Conservation (phyloP, 2,113 vertebrate genomes). For the Excalfactoria chinensis region DNA sequence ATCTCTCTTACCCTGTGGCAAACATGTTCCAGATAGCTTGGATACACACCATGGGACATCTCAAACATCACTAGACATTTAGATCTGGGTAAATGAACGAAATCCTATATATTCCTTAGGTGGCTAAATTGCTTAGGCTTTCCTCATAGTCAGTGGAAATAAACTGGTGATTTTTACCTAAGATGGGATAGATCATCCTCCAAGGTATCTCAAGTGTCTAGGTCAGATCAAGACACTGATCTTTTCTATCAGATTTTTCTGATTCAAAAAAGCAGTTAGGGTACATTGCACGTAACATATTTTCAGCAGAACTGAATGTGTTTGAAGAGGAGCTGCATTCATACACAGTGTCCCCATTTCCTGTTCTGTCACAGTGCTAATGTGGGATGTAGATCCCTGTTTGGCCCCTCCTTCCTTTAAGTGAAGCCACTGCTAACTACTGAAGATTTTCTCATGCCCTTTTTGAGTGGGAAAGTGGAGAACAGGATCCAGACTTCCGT, state of each 20-base stretch:
- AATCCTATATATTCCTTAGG: neutral
- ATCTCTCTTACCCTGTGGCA: neutral
- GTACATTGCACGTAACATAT: neutral
- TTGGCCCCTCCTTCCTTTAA: neutral
- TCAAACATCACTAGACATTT: neutral
- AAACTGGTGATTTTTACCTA: neutral
- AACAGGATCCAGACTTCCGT: neutral
- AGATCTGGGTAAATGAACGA: neutral
- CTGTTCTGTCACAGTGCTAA: neutral
- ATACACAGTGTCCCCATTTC: neutral
- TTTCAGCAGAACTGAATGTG: neutral
- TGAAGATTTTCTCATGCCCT: neutral
- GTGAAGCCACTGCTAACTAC: neutral
- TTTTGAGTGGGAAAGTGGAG: neutral
- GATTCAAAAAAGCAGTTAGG: neutral
- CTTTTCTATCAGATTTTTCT: neutral
- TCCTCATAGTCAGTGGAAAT: neutral
- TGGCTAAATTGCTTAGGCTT: neutral
- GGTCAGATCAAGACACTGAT: neutral
- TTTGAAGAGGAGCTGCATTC: neutral
- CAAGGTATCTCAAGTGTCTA: neutral
- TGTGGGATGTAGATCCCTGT: neutral
- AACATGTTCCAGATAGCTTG: neutral
- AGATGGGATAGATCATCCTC: neutral
- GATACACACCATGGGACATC: neutral